These are phyloP conservation scores for Osmerus eperlanus DNA, from an alignment of 2,113 vertebrate species.

Conservation along the genomic window DNA sequence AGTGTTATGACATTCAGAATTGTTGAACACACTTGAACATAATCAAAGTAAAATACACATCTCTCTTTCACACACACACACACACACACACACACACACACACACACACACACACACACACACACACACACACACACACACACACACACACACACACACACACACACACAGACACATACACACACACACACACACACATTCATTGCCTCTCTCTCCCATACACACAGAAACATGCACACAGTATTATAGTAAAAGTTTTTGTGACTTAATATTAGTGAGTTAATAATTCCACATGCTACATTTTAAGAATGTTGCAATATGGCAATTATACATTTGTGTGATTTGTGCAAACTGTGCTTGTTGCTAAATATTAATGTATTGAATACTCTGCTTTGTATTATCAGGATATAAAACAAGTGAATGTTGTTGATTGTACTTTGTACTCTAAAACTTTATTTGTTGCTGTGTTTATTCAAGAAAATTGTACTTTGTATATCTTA, in stretches of 20 bases:
- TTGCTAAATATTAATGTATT: no score
- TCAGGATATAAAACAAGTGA: background rate
- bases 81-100: slow-evolving; percentile 6
- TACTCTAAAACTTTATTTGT: background rate
- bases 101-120: background rate
- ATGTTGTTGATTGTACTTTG: background rate
- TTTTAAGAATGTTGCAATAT: slow-evolving; percentile 3
- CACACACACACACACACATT: slow-evolving; percentile 6
- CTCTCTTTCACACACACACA: background rate
- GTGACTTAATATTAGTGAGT: background rate
- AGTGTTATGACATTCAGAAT: no score
- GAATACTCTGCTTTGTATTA: no score
- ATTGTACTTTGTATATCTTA: background rate
- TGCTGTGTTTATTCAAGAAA: background rate
- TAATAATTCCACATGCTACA: background rate
- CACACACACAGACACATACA: background rate
- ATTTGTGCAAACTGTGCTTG: no score
- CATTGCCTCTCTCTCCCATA: slow-evolving; percentile 20
- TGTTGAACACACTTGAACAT: no score
- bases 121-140: slow-evolving; percentile 10
- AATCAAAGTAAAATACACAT: background rate
- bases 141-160: background rate
- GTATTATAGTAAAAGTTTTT: slow-evolving; percentile 14
- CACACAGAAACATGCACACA: slow-evolving; percentile 12
- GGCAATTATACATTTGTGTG: background rate